Percentiles rank a stretch among this genome's conserved stretches.
phyloP scores from a whole-genome alignment of 2,113 vertebrate species.

The Otis tarda region DNA sequence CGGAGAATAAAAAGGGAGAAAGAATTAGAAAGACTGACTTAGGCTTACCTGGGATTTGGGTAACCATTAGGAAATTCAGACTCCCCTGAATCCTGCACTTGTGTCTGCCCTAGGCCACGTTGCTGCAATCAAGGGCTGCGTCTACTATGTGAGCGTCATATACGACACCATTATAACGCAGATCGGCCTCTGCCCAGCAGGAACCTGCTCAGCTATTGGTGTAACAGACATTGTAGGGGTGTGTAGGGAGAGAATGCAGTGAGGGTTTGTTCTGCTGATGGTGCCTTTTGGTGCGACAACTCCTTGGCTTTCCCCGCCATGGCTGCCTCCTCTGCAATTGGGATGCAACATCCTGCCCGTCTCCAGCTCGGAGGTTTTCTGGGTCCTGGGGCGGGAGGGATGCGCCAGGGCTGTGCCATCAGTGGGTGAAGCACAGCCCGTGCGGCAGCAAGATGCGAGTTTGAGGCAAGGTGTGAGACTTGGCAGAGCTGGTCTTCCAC shows the following conservation, averaged over 20 bases:
- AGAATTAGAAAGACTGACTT: neutral
- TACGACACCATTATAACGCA: fast-evolving
- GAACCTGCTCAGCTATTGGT: neutral
- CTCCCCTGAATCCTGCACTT: neutral
- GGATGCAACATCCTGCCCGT: too few relatives aligned
- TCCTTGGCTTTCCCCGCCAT: too few relatives aligned
- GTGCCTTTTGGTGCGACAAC: neutral
- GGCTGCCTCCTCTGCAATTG: too few relatives aligned
- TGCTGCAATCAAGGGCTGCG: neutral
- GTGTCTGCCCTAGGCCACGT: neutral
- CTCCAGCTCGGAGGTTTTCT: too few relatives aligned
- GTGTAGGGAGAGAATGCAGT: fast-evolving
- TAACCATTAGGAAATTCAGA: neutral
- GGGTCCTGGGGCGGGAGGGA: too few relatives aligned
- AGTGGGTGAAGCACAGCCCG: too few relatives aligned
- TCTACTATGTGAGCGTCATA: neutral
- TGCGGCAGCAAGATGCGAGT: too few relatives aligned
- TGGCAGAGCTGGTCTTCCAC: too few relatives aligned
- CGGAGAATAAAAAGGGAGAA: neutral
- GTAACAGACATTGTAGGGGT: too few relatives aligned
- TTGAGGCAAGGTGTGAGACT: too few relatives aligned
- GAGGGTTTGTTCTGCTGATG: neutral
- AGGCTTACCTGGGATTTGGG: neutral
- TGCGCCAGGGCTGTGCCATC: too few relatives aligned
- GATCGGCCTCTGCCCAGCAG: fast-evolving